A percentile compares a stretch with the other conserved stretches of the same genome.
phyloP scores from a whole-genome alignment of 2,113 vertebrate genomes.

The Puntigrus tetrazona region DNA sequence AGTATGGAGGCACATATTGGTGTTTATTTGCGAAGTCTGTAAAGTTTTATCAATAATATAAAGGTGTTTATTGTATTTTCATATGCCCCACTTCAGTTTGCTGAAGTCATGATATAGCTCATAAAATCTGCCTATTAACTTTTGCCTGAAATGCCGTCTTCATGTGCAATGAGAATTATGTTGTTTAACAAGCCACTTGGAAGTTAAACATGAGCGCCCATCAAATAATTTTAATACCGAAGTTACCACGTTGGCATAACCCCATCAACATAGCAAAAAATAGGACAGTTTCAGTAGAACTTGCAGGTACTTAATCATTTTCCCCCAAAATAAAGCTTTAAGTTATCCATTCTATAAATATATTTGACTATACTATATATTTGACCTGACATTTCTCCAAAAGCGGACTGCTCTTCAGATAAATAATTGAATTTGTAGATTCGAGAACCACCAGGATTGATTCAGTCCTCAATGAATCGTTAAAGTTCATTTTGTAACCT shows the following conservation, averaged over 20 bases:
- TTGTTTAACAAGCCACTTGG: background rate
- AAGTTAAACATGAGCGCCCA: background rate
- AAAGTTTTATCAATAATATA: background rate
- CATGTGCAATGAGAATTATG: background rate
- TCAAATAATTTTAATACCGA: background rate
- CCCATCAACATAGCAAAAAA: background rate
- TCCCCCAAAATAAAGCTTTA: background rate
- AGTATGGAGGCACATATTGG: background rate
- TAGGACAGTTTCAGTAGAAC: background rate
- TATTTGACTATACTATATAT: too few species aligned
- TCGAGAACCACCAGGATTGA: background rate
- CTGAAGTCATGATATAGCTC: background rate
- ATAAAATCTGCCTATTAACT: background rate
- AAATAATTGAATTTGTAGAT: background rate
- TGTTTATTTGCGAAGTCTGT: background rate
- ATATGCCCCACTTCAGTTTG: background rate
- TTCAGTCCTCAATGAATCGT: background rate
- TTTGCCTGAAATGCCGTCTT: background rate
- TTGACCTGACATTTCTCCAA: background rate
- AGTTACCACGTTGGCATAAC: background rate
- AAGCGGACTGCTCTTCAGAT: background rate
- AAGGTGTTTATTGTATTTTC: background rate
- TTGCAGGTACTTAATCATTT: background rate
- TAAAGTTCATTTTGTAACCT: background rate
- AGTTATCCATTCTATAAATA: too few species aligned